Evolutionary conservation across 2,888 invertebrate genomes (phyloP), one percentile per base, ranked within the genome.

Genomic region (Physocephala rufipes): DNA sequence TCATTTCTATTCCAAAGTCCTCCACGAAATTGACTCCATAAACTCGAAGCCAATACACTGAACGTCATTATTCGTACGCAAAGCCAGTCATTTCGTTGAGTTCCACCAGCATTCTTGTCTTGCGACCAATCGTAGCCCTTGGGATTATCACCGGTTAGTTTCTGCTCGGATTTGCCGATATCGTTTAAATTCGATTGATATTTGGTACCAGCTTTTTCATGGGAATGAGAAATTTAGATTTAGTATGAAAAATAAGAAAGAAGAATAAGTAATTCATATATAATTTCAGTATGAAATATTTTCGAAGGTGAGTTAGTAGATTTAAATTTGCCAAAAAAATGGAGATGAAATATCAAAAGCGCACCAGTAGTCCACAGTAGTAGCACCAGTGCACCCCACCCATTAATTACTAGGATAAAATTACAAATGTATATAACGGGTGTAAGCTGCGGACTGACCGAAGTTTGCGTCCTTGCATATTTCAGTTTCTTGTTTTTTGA

Each of bases 101-200:
- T 9, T 19, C 15, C 58, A 67, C 75, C 73, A 47, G 78, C 77
- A 26, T 71, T 80, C 69, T 78, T 79, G 71, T 85, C 84, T 76
- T 85, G 82, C 71, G 84, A 79, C 84, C 84, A 84, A 71, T 84
- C 85, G 64, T 84, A 83, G 26, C 83, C 84, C 59, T 84, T 84
- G 61, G 84, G 82, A 75, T 80, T 83, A 67, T 79, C 82, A 64
- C 85, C 84, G 74, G 82, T 82, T 72, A 91, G 90, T 87, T 93
- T 93, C 85, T 92, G 92, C 86, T 93, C 92, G 67, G 92, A 92
- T 87, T 92, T 93, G 85, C 91, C 93, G 83, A 93, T 92, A 87
- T 93, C 92, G 85, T 93, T 93, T 82, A 93, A 86, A 82, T 90
- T 90, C 74, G 85, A 92, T 87, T 91, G 91, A 85, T 92, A 92